Conservation (phyloP, 1,140 invertebrate genomes). For the Leptopilina boulardi region DNA sequence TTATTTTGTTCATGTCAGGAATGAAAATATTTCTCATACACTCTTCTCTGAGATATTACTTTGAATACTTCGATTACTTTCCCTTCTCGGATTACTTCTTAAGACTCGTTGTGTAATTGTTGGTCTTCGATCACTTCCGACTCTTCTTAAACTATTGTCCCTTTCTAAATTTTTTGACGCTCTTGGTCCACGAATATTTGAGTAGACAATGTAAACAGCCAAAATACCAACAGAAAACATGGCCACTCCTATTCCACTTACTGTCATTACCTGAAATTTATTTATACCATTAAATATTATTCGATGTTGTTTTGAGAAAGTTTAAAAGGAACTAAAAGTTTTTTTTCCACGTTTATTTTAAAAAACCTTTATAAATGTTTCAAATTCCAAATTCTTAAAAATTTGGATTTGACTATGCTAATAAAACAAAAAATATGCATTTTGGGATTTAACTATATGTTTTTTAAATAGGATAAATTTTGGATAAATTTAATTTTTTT, state of each 20-base stretch:
- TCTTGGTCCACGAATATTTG: conserved; percentile 66
- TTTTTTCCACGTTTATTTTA: neutral
- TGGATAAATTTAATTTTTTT: too few species aligned
- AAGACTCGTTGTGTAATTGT: conserved; percentile 39
- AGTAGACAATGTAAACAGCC: conserved; percentile 69
- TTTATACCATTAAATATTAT: neutral
- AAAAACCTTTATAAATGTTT: neutral
- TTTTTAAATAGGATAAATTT: neutral
- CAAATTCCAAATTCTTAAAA: neutral
- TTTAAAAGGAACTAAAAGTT: too few species aligned
- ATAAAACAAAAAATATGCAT: neutral
- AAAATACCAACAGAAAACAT: conserved; percentile 71
- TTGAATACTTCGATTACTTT: conserved; percentile 57
- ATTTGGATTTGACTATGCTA: neutral
- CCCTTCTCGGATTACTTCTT: conserved; percentile 39
- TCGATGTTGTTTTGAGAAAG: neutral
- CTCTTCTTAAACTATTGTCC: conserved; percentile 64
- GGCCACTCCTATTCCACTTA: conserved; percentile 68
- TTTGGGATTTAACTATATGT: neutral
- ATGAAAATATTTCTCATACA: conserved; percentile 48
- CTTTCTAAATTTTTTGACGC: conserved; percentile 54
- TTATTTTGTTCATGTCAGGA: neutral
- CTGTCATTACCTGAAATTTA: conserved; percentile 63
- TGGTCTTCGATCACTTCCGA: conserved; percentile 60
- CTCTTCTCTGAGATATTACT: conserved; percentile 64